Evolutionary conservation across 2,888 invertebrate species (phyloP), one percentile per base, ranked within the genome.

Genomic region (Ormyrus thymus): DNA sequence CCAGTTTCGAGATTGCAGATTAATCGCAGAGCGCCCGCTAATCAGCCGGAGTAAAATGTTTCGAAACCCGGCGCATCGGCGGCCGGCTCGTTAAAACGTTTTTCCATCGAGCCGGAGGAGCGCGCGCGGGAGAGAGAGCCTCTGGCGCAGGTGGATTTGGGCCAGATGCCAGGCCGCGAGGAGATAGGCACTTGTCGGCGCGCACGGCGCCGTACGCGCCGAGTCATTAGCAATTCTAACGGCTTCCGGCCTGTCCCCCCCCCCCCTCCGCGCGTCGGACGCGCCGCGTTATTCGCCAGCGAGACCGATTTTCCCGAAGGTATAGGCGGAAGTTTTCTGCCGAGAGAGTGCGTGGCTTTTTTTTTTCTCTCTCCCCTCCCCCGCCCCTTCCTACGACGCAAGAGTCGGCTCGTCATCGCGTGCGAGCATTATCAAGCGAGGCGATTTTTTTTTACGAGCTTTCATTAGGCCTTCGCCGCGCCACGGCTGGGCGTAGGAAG

Each of bases 221-320:
- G 79, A 81, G 75, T 68, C 83, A 88, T 88, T 88, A 87, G 86
- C 87, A 87, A 88, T 89, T 88, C 87, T 86, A 88, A 88, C 84
- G 84, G 84, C 85, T 89, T 89, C 88, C 88, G 87, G 88, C 83
- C 83, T 84, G 68, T 3, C 51, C 45, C 43, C 58, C 48, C n/a
- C 45, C 48, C 15, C 3, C 59, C 50, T 15, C 13, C 7, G 46
- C 56, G 73, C 50, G 51, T 71, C 43, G 43, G 53, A 69, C 58
- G 50, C 50, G 64, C 58, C 51, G 0, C 62, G 46, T 13, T 29
- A 29, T 6, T 11, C 3, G 0, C 10, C 9, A 6, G 51, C 15
- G 15, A 55, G 46, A 11, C 46, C 5, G 59, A 66, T 75, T 75
- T 68, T 68, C 66, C 74, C 29, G 56, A 58, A 58, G 15, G 55